phyloP scores from a whole-genome alignment of 2,888 invertebrate species.

The Andrena praecox region DNA sequence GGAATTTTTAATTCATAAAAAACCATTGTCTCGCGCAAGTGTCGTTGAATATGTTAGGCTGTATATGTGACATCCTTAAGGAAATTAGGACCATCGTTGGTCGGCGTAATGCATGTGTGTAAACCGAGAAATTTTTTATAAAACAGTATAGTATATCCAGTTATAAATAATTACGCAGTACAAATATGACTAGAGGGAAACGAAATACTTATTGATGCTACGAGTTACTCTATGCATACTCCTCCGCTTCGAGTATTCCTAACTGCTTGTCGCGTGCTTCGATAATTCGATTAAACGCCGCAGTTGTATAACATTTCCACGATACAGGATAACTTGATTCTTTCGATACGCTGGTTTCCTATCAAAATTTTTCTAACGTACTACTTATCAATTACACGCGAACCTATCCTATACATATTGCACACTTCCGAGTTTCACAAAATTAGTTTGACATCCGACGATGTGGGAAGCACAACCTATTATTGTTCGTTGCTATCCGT shows the following conservation, averaged over 20 bases:
- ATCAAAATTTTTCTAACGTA: slow-evolving; percentile 20
- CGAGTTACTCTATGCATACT: slow-evolving; percentile 53
- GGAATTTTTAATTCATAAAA: slow-evolving; percentile 23
- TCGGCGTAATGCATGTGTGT: slow-evolving; percentile 11
- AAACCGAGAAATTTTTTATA: slow-evolving; percentile 24
- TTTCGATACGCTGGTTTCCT: slow-evolving; percentile 22
- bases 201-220: slow-evolving; percentile 68
- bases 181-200: slow-evolving; percentile 79
- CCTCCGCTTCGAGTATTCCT: slow-evolving; percentile 40
- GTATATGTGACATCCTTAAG: slow-evolving; percentile 6
- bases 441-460: slow-evolving; percentile 7
- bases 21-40: background rate
- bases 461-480: slow-evolving; percentile 25
- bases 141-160: slow-evolving; percentile 52
- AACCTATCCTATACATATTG: slow-evolving; percentile 61
- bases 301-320: slow-evolving; percentile 14
- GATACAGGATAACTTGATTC: slow-evolving; percentile 30
- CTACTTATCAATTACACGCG: slow-evolving; percentile 49
- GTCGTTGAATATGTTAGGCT: slow-evolving; percentile 11
- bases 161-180: slow-evolving; percentile 77
- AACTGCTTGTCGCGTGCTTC: slow-evolving; percentile 29
- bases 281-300: slow-evolving; percentile 25
- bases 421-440: slow-evolving; percentile 57
- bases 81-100: background rate
- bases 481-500: slow-evolving; percentile 43